Conservation (phyloP, 2,113 vertebrate species). For the Hyla sarda region DNA sequence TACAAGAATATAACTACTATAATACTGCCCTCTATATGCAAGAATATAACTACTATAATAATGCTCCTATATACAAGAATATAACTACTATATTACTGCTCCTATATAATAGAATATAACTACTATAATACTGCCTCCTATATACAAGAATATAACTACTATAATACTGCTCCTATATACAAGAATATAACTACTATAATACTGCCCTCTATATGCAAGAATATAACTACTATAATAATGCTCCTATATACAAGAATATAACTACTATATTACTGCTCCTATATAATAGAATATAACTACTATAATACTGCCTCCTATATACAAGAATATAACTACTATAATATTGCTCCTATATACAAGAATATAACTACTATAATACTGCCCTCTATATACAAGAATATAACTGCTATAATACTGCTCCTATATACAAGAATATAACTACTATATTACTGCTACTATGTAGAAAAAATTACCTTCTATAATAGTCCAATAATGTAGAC, state of each 20-base stretch:
- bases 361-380: constrained; percentile 2
- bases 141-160: no score
- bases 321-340: constrained; percentile 13
- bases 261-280: not conserved
- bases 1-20: no score
- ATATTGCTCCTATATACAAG: not conserved
- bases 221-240: no score
- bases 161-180: no score
- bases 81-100: not conserved
- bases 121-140: not conserved
- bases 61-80: not conserved
- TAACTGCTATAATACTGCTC: not conserved
- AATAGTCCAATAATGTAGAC: not conserved
- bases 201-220: no score
- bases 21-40: not conserved
- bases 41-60: no score
- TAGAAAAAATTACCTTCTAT: not conserved
- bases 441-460: constrained; percentile 3
- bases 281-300: no score
- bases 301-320: constrained; percentile 8
- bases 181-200: no score
- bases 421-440: constrained; percentile 5
- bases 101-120: no score
- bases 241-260: not conserved
- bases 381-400: not conserved